These are phyloP conservation scores for Napeogenes sylphis DNA, from an alignment of 2,888 invertebrate species.

Conservation along the genomic window DNA sequence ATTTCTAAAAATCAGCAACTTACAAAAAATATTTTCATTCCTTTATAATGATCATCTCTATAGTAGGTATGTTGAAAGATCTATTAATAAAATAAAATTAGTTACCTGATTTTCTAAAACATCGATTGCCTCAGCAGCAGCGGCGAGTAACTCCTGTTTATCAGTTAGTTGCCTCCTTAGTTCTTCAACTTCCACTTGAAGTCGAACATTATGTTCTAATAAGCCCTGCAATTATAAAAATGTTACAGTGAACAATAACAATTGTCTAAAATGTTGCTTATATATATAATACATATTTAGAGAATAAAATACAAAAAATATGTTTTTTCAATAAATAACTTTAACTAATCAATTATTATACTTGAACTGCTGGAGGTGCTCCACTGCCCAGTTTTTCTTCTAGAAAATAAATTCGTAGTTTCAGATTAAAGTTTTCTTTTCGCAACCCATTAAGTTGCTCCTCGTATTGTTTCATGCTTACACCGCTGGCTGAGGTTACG, in stretches of 20 bases:
- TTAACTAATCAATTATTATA: slow-evolving; percentile 38
- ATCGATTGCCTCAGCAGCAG: slow-evolving; percentile 90
- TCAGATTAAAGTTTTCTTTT: slow-evolving; percentile 95
- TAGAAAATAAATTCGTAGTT: slow-evolving; percentile 92
- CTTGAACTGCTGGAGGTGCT: slow-evolving; percentile 80
- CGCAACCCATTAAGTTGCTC: slow-evolving; percentile 88
- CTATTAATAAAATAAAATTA: not conserved
- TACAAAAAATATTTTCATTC: no score
- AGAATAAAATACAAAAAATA: no score
- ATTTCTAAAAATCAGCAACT: no score
- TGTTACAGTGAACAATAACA: slow-evolving; percentile 44
- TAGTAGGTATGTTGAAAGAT: no score
- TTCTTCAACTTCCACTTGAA: slow-evolving; percentile 86
- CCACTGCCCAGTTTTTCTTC: slow-evolving; percentile 88
- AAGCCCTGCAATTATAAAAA: slow-evolving; percentile 59
- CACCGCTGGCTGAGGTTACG: slow-evolving; percentile 73
- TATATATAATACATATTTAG: no score
- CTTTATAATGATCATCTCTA: no score
- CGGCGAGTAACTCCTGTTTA: slow-evolving; percentile 89
- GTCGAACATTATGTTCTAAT: slow-evolving; percentile 68
- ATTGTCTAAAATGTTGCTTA: slow-evolving; percentile 49
- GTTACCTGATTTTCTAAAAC: slow-evolving; percentile 81
- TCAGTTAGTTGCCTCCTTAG: slow-evolving; percentile 86
- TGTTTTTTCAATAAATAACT: no score
- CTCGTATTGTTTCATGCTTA: slow-evolving; percentile 93